A percentile compares a stretch with the other conserved stretches of the same genome.
Evolutionary conservation across 1,140 invertebrate species (phyloP).

Genomic region (Plutomurus gul): DNA sequence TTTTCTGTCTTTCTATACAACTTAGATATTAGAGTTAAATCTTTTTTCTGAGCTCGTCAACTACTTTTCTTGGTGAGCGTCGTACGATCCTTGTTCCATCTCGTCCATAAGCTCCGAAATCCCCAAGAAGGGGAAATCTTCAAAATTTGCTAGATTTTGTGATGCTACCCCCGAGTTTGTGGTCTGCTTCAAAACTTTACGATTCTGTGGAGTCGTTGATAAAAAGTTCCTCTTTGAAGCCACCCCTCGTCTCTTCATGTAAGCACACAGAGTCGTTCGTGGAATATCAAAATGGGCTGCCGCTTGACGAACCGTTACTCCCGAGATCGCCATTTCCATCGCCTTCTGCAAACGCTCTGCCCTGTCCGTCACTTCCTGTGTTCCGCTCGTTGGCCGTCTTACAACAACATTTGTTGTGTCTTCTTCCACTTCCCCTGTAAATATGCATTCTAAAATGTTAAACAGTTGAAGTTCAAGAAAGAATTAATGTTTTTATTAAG

Average conservation of each 20-base stretch:
- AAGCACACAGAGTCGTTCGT: conserved; percentile 52
- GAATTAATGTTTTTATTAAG: neutral
- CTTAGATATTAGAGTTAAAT: no score
- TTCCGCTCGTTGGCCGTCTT: conserved; percentile 2
- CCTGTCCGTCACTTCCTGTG: conserved; percentile 40
- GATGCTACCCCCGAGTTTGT: conserved; percentile 1
- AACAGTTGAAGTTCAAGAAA: neutral
- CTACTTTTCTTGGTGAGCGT: conserved; percentile 5
- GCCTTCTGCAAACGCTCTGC: conserved; percentile 51
- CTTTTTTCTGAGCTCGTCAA: neutral
- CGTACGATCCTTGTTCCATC: conserved; percentile 32
- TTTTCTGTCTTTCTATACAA: no score
- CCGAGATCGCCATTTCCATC: conserved; percentile 50
- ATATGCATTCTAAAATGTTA: neutral
- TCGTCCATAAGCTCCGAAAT: conserved; percentile 52
- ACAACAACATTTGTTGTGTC: neutral
- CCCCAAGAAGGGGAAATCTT: conserved; percentile 50
- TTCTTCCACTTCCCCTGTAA: neutral
- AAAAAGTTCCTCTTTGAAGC: conserved; percentile 46
- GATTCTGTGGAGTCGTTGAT: neutral
- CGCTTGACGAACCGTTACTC: conserved; percentile 51
- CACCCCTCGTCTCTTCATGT: conserved; percentile 51
- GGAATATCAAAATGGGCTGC: conserved; percentile 52
- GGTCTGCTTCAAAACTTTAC: neutral
- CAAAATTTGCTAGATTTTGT: conserved; percentile 39